These are phyloP conservation scores for Pinctada fucata DNA, from an alignment of 2,888 invertebrate species.

Conservation along the genomic window DNA sequence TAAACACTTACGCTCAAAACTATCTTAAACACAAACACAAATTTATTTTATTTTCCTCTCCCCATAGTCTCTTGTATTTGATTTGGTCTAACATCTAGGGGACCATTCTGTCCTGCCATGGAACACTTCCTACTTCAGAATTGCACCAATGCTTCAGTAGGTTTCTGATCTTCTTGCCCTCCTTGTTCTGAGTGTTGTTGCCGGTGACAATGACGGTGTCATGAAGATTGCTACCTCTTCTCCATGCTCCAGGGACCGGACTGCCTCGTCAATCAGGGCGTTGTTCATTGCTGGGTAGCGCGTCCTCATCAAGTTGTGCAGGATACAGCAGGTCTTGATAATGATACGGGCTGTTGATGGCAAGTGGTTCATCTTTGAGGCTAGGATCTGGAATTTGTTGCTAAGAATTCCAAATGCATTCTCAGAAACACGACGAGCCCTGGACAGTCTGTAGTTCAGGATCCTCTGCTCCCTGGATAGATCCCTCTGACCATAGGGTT, in stretches of 20 bases:
- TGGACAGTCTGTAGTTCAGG: too few species aligned
- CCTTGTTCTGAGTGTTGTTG: constrained; percentile 41
- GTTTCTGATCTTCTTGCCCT: constrained; percentile 44
- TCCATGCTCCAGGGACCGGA: constrained; percentile 44
- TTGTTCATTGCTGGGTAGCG: too few species aligned
- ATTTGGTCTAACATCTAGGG: not conserved
- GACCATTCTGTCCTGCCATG: constrained; percentile 3
- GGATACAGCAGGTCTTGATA: too few species aligned
- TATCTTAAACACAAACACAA: not conserved
- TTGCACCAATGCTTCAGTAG: constrained; percentile 27
- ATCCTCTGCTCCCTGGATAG: too few species aligned
- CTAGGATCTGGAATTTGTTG: too few species aligned
- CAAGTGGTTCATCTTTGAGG: too few species aligned
- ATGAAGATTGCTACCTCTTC: constrained; percentile 41
- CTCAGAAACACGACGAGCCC: too few species aligned
- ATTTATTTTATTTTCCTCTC: not conserved
- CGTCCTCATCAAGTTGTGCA: too few species aligned
- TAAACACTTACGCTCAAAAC: not conserved
- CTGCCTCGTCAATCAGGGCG: not conserved
- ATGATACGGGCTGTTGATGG: too few species aligned
- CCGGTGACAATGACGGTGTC: constrained; percentile 41
- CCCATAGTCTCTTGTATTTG: not conserved
- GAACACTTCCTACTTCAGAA: not conserved
- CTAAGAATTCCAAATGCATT: too few species aligned
- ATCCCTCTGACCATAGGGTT: too few species aligned